Evolutionary conservation across 2,113 vertebrate species (phyloP).

Genomic region (Limnothrissa miodon): DNA sequence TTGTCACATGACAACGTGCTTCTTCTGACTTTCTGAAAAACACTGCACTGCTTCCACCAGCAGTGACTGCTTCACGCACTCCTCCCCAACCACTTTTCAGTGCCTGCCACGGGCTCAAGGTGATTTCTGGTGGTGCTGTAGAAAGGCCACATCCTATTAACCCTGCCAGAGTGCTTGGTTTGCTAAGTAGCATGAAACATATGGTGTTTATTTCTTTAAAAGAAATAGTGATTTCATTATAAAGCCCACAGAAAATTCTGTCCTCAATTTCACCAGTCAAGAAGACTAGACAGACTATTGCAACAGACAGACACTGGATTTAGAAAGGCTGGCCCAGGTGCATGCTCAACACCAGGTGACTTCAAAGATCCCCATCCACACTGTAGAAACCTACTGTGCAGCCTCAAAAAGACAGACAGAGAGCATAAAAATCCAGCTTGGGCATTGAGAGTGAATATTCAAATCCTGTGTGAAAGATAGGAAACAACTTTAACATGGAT

Average conservation of each 20-base stretch:
- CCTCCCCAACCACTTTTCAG: not conserved
- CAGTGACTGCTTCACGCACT: not conserved
- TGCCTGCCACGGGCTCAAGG: not conserved
- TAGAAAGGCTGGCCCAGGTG: not conserved
- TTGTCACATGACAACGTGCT: constrained; percentile 18
- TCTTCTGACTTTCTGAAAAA: not conserved
- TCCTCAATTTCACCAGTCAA: not conserved
- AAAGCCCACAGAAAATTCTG: not conserved
- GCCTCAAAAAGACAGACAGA: not conserved
- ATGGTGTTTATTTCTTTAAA: not conserved
- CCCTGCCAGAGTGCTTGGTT: not conserved
- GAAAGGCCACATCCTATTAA: not conserved
- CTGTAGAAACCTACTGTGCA: not conserved
- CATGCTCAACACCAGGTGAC: not conserved
- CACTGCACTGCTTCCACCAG: not conserved
- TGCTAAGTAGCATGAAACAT: not conserved
- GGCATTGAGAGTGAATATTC: not conserved
- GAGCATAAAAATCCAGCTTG: not conserved
- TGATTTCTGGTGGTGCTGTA: not conserved
- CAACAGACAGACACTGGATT: not conserved
- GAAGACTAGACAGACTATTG: not conserved
- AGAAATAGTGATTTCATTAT: not conserved
- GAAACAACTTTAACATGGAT: not conserved
- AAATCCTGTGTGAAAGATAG: not conserved
- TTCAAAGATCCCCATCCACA: not conserved